A percentile compares a stretch with the other conserved stretches of the same genome.
These are phyloP conservation scores for Platygyra sinensis DNA, from an alignment of 64 coral and sea anemone genomes.

Conservation along the genomic window DNA sequence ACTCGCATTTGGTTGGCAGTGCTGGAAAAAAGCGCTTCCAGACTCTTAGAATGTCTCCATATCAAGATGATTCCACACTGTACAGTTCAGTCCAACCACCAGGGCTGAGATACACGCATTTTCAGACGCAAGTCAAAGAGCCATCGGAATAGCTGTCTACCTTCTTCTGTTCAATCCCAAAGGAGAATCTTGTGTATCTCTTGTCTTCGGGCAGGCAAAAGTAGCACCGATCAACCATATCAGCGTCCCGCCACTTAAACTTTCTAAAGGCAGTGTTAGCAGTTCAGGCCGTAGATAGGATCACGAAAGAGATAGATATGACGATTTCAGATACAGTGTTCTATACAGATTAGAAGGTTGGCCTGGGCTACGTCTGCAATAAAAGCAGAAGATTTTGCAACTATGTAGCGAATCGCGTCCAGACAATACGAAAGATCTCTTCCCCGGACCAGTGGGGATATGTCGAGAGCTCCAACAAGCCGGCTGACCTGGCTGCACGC, in stretches of 20 bases:
- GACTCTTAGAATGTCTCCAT: background rate
- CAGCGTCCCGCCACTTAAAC: background rate
- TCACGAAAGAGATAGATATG: no score
- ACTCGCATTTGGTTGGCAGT: background rate
- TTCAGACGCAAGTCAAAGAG: conserved; percentile 13
- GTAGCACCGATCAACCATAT: conserved; percentile 2
- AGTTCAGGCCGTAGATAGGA: no score
- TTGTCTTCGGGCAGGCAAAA: no score
- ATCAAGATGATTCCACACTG: background rate
- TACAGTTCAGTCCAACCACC: background rate
- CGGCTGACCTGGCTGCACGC: conserved; percentile 8
- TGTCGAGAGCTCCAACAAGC: background rate
- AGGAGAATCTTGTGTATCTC: no score
- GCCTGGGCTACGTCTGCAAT: conserved; percentile 19
- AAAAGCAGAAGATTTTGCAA: conserved; percentile 9
- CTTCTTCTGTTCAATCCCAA: no score
- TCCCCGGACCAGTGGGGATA: background rate
- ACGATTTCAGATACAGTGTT: conserved; percentile 1
- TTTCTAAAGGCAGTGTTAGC: conserved; percentile 11
- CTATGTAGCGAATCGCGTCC: conserved; percentile 9
- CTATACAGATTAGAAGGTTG: background rate
- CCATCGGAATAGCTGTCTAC: background rate
- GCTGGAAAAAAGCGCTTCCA: background rate
- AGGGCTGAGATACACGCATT: conserved; percentile 17
- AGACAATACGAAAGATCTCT: conserved; percentile 2